A percentile compares a stretch with the other conserved stretches of the same genome.
These are phyloP conservation scores for Xyrauchen texanus DNA, from an alignment of 2,113 vertebrate genomes.

Conservation along the genomic window DNA sequence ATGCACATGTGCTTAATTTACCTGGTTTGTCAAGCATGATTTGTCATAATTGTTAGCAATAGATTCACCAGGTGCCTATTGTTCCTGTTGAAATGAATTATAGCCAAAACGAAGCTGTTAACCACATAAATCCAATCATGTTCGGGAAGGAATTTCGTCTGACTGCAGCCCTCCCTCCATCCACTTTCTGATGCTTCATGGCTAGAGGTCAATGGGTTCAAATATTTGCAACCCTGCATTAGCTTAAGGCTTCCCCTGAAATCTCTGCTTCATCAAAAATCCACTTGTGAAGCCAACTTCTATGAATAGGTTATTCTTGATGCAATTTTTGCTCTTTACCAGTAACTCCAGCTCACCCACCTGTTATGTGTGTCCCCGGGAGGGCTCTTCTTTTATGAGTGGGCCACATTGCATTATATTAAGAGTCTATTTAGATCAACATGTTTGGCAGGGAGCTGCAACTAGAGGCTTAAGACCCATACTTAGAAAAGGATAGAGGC, in stretches of 20 bases:
- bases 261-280: slow-evolving; percentile 64
- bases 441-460: slow-evolving; percentile 57
- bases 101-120: slow-evolving; percentile 33
- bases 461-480: slow-evolving; percentile 62
- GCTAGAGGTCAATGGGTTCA: slow-evolving; percentile 37
- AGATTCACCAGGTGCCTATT: slow-evolving; percentile 49
- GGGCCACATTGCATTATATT: slow-evolving; percentile 60
- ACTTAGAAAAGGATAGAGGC: slow-evolving; percentile 60
- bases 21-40: slow-evolving; percentile 35
- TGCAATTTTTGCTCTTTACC: slow-evolving; percentile 50
- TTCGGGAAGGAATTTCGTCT: slow-evolving; percentile 39
- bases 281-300: slow-evolving; percentile 49
- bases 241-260: slow-evolving; percentile 53
- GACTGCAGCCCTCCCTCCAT: background rate
- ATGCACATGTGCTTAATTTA: background rate
- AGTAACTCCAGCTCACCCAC: slow-evolving; percentile 68
- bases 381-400: slow-evolving; percentile 65
- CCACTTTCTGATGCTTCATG: background rate
- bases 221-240: slow-evolving; percentile 55
- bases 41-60: slow-evolving; percentile 39
- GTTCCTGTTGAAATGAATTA: slow-evolving; percentile 49
- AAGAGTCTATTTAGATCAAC: slow-evolving; percentile 68
- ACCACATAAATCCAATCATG: slow-evolving; percentile 48
- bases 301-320: slow-evolving; percentile 43
- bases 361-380: slow-evolving; percentile 50